Conservation (phyloP, 2,113 vertebrate species). For the Pterocles gutturalis region DNA sequence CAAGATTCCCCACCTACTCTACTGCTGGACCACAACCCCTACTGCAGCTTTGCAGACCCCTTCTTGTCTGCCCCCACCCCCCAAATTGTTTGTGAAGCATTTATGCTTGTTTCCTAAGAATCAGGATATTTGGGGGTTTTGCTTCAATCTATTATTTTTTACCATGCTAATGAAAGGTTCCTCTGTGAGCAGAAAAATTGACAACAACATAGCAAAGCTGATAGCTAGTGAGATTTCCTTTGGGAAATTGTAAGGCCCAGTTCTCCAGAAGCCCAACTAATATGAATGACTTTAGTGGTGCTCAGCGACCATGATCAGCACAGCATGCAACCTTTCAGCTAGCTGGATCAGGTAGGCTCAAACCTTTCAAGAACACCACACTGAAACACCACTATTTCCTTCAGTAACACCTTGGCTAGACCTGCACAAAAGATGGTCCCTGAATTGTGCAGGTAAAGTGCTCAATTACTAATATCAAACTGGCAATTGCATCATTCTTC, state of each 20-base stretch:
- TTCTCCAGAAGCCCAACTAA: neutral
- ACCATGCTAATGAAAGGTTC: neutral
- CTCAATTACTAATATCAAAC: neutral
- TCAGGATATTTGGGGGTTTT: neutral
- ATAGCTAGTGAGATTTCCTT: neutral
- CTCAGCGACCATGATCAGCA: neutral
- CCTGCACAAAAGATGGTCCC: neutral
- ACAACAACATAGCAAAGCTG: neutral
- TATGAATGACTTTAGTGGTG: neutral
- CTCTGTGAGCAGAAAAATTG: neutral
- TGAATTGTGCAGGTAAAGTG: neutral
- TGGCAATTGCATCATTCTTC: neutral
- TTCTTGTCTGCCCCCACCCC: accelerated
- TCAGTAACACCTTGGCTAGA: neutral
- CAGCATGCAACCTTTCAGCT: neutral
- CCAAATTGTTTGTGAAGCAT: neutral
- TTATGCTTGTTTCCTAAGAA: neutral
- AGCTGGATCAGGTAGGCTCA: neutral
- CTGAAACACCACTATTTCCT: neutral
- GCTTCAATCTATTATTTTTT: neutral
- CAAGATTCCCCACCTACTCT: neutral
- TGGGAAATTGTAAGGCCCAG: neutral
- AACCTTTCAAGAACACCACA: neutral
- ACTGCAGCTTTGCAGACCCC: neutral
- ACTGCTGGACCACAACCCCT: neutral